Percentiles rank a stretch among this genome's conserved stretches.
These are phyloP conservation scores for Bubalus kerabau DNA, from an alignment of 2,113 vertebrate species.

Conservation along the genomic window DNA sequence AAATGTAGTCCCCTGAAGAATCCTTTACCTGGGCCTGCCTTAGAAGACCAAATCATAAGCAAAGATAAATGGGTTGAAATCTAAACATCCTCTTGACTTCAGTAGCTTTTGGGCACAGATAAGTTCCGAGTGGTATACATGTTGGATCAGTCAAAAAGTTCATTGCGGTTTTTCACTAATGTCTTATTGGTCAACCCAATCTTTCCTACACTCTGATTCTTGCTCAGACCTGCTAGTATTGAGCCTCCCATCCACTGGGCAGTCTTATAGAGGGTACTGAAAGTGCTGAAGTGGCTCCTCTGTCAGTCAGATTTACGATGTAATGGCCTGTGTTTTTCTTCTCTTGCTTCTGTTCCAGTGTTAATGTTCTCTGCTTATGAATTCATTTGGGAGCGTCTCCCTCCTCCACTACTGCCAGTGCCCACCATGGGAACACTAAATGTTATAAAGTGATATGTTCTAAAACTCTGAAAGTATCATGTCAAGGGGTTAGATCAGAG, in stretches of 20 bases:
- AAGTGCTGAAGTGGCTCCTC: neutral
- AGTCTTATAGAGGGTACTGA: neutral
- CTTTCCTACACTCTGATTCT: neutral
- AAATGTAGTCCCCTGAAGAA: neutral
- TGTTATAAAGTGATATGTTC: neutral
- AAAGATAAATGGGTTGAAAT: neutral
- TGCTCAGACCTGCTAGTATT: neutral
- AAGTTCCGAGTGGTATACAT: neutral
- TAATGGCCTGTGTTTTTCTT: neutral
- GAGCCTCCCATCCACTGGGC: fast-evolving
- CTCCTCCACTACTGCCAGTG: neutral
- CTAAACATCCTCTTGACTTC: neutral
- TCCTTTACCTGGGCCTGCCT: neutral
- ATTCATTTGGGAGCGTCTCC: neutral
- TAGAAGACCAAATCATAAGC: neutral
- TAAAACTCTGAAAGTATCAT: neutral
- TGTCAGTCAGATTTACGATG: fast-evolving
- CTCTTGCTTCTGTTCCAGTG: neutral
- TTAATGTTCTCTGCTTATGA: neutral
- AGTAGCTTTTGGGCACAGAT: neutral
- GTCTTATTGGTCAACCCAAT: neutral
- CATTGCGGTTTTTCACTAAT: neutral
- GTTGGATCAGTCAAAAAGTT: neutral
- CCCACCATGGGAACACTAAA: neutral
- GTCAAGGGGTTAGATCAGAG: neutral